Base-by-base conservation (phyloP, 2,888 invertebrate genomes). In the Thecophora atra region DNA sequence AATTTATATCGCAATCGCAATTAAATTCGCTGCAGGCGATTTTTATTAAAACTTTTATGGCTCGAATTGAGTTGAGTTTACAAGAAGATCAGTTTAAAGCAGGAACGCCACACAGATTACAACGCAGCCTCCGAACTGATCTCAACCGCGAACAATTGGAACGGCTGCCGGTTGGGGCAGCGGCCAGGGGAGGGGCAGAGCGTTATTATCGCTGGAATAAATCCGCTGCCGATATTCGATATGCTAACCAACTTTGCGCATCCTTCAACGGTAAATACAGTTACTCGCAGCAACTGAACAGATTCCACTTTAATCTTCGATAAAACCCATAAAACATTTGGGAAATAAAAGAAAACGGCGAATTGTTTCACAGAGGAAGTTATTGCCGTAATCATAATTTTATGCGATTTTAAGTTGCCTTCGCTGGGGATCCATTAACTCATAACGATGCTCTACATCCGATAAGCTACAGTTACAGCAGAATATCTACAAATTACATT, bases 21-120 rank as follows among this genome's bases (percentile, higher is more conserved):
- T 82, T 82, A 82, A 82, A 81, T 81, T 82, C 81, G 77, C 82
- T 78, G 79, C 82, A 79, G 82, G 82, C 81, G 81, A 80, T 80
- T 81, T 81, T 78, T 78, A 78, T 78, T 77, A 77, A 79, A 79
- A 77, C 75, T 79, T 76, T 79, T 77, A 79, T 79, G 78, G 77
- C 78, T 79, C 78, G 77, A 76, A 77, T 77, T 76, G 75, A 74
- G 74, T 75, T 73, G 52, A 72, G 74, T 67, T 21, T 21, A 13
- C 21, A 54, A 54, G 21, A 21, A 54, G 60, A 52, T 21, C 62
- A 52, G 70, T 70, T 62, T 70, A 28, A 44, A 30, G 60, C 21
- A 70, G 30, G 62, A 47, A 60, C 70, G 51, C 30, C 52, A 70
- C 37, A 52, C 62, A 51, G 70, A 70, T 70, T 70, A 62, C 51